A percentile compares a stretch with the other conserved stretches of the same genome.
Evolutionary conservation across 2,113 vertebrate species (phyloP).

Genomic region (Picathartes gymnocephalus): DNA sequence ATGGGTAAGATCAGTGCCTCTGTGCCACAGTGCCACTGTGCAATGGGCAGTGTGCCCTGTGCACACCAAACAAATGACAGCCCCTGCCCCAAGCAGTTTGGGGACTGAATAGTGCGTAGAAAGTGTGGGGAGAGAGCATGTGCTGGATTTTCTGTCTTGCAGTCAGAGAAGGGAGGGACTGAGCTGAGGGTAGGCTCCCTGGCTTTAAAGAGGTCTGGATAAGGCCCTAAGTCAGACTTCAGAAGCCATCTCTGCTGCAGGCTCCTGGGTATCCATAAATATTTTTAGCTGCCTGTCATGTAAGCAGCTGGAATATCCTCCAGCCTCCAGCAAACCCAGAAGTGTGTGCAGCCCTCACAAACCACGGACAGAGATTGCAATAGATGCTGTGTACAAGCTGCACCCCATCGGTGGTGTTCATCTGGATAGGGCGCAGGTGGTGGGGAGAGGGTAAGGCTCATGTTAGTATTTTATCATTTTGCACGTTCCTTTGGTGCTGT

Average conservation of each 20-base stretch:
- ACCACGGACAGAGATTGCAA: background rate
- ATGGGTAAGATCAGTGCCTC: background rate
- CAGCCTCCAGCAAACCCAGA: background rate
- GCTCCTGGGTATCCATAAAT: background rate
- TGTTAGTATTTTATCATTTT: background rate
- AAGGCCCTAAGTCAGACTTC: background rate
- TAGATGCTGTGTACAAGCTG: background rate
- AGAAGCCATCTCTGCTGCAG: background rate
- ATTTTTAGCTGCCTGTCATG: background rate
- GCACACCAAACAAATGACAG: background rate
- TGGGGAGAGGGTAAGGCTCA: background rate
- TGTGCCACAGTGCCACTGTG: too few species aligned
- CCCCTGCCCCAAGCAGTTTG: background rate
- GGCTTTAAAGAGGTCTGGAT: background rate
- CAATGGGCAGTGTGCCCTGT: accelerated
- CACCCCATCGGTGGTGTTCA: accelerated
- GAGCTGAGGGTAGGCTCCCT: background rate
- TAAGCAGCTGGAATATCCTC: background rate
- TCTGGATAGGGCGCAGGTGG: background rate
- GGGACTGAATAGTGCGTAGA: background rate
- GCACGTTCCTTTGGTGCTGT: background rate
- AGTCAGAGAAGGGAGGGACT: background rate
- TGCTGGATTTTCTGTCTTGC: background rate
- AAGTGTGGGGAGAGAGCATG: background rate
- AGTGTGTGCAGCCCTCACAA: background rate